Base-by-base conservation (phyloP, 2,888 invertebrate species). In the Neocrepidodera transversa region DNA sequence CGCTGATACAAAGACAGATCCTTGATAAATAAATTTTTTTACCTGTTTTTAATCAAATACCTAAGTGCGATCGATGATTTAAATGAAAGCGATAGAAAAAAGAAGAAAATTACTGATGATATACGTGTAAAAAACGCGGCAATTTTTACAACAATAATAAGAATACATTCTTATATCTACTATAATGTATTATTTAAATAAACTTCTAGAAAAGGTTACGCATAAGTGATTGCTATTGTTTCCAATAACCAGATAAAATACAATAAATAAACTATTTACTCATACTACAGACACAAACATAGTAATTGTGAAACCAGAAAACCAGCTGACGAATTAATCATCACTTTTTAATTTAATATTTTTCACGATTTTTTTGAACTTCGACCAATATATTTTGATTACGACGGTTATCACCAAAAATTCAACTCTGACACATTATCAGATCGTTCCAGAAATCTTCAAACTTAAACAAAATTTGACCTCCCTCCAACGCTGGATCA, bases 401-500 rank as follows among this genome's bases (percentile, higher is more conserved):
- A 20, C 10, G 8, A 6, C 1, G 16, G 42, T 42, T 42, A 42
- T 42, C 42, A 20, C 26, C 23, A 7, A 45, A 26, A 26, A 8
- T 45, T 28, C 2, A 32, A 30, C 8, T n/a, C n/a, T 30, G 30
- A 43, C 43, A 43, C 20, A 43, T 13, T 3, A 28, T 2, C 26
- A 26, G 45, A 13, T 26, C 28, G 26, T 43, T 23, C 26, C 8
- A 26, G 13, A 14, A 45, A n/a, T 45, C 2, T 45, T 8, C 2
- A 45, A 45, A 10, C 11, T 4, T 42, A 45, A 45, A 45, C 45
- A 45, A 45, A 45, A 45, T 45, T 45, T 45, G 45, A 45, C 45
- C 45, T 45, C 26, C 26, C 28, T 26, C 28, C 28, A 3, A 14
- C 5, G 8, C n/a, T 18, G 45, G 11, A 45, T 45, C 45, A 45